Percentiles rank a stretch among this genome's conserved stretches.
Conservation (phyloP, 2,113 vertebrate genomes). For the Plotosus lineatus region DNA sequence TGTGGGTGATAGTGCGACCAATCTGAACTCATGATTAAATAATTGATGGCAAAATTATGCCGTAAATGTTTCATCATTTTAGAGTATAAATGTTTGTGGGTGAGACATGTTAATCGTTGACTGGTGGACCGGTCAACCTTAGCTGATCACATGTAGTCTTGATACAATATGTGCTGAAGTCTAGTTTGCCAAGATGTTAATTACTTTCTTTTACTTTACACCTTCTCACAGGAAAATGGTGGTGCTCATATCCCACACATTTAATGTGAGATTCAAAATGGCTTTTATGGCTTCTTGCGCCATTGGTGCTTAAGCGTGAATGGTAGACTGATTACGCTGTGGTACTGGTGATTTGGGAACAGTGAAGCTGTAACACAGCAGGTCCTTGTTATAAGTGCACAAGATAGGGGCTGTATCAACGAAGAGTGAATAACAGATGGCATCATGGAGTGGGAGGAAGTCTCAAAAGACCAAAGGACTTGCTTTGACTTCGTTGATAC, state of each 20-base stretch:
- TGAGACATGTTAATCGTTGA: neutral
- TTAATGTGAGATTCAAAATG: neutral
- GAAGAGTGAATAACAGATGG: constrained; percentile 42
- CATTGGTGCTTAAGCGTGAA: neutral
- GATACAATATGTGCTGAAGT: neutral
- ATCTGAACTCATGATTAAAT: neutral
- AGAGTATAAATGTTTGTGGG: neutral
- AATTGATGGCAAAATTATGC: neutral
- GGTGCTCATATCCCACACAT: neutral
- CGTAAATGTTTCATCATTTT: neutral
- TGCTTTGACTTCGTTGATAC: constrained; percentile 10
- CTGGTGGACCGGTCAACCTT: neutral
- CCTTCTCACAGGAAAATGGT: neutral
- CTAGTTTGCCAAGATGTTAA: neutral
- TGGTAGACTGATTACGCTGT: neutral
- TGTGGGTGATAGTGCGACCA: too few species aligned
- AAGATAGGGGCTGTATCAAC: constrained; percentile 4
- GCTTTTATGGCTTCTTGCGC: neutral
- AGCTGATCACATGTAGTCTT: neutral
- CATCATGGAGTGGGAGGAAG: neutral
- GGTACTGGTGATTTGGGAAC: neutral
- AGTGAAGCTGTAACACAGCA: neutral
- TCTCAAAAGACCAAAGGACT: constrained; percentile 24
- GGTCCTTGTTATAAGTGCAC: neutral
- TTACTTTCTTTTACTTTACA: neutral